Conservation (phyloP, 2,113 vertebrate genomes). For the Notarius lentiginosus region DNA sequence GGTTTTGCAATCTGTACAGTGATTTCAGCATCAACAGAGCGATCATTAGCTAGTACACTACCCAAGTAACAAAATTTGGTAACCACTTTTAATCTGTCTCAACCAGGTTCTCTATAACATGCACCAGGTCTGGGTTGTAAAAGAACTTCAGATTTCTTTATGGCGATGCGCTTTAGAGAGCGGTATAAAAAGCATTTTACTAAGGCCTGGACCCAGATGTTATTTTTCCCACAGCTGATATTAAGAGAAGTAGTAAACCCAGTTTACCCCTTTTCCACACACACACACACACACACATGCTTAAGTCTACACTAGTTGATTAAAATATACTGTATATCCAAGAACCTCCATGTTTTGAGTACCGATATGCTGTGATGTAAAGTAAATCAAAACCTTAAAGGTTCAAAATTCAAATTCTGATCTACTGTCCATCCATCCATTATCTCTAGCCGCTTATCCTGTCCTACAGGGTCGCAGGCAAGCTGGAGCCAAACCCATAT, state of each 20-base stretch:
- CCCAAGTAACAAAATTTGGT: too few species aligned
- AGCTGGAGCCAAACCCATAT: too few species aligned
- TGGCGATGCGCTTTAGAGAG: conserved; percentile 58
- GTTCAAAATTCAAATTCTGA: conserved; percentile 51
- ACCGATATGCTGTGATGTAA: conserved; percentile 69
- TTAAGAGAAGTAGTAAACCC: conserved; percentile 59
- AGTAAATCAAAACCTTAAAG: conserved; percentile 59
- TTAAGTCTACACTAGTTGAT: conserved; percentile 67
- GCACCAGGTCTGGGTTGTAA: too few species aligned
- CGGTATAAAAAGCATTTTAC: conserved; percentile 58
- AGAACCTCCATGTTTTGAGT: conserved; percentile 70
- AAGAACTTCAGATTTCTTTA: too few species aligned
- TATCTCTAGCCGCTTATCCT: too few species aligned
- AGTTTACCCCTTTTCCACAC: not conserved
- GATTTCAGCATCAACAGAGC: too few species aligned
- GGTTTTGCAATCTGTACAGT: too few species aligned
- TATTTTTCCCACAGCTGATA: conserved; percentile 61
- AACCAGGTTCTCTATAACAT: too few species aligned
- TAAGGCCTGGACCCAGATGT: conserved; percentile 53
- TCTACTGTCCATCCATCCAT: too few species aligned
- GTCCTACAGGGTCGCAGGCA: too few species aligned
- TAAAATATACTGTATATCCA: conserved; percentile 58
- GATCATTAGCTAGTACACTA: too few species aligned
- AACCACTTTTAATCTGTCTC: too few species aligned
- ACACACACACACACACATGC: not conserved